Conservation (phyloP, 1,140 invertebrate species). For the Bombus sibiricus region DNA sequence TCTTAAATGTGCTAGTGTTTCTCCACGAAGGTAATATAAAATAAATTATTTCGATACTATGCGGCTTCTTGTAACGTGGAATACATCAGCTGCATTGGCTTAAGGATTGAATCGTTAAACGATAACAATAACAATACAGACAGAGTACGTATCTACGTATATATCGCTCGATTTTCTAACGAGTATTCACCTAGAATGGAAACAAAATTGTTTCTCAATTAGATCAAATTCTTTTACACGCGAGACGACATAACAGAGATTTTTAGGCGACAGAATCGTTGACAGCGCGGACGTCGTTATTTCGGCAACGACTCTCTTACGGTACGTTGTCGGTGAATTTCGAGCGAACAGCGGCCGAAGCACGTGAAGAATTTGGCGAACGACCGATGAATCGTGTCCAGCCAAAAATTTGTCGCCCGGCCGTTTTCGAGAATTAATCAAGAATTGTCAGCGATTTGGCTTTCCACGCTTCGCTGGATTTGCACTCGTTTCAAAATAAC, state of each 20-base stretch:
- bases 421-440: conserved; percentile 31
- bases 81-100: too few species aligned
- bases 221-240: neutral
- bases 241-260: conserved; percentile 28
- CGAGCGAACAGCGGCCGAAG: conserved; percentile 14
- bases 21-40: neutral
- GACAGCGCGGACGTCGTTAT: conserved; percentile 40
- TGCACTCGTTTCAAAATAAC: neutral
- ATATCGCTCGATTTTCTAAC: too few species aligned
- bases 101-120: too few species aligned
- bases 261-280: conserved; percentile 35
- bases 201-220: conserved; percentile 6
- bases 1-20: neutral
- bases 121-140: too few species aligned
- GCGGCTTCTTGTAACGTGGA: too few species aligned
- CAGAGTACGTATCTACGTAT: too few species aligned
- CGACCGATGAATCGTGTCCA: conserved; percentile 15
- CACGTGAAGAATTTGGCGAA: conserved; percentile 44
- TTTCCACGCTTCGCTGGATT: neutral
- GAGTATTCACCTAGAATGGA: too few species aligned
- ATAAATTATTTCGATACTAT: neutral
- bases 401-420: conserved; percentile 35
- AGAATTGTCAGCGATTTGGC: conserved; percentile 24
- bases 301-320: conserved; percentile 10
- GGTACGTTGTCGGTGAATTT: conserved; percentile 14